Base-by-base conservation (phyloP, 2,113 vertebrate genomes). In the Larimichthys crocea region DNA sequence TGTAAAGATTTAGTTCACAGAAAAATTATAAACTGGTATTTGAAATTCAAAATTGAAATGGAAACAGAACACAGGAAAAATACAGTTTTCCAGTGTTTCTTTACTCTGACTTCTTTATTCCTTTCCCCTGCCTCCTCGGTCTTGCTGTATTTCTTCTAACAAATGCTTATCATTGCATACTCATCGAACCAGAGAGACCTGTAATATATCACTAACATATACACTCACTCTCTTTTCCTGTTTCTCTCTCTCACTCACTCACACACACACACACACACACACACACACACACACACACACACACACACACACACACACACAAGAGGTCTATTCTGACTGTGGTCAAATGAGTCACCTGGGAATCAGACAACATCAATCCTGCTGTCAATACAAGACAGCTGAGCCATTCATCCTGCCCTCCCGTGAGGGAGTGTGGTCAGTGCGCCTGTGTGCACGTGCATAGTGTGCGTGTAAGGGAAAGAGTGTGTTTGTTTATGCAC, bases 281-380 rank as follows among this genome's bases (percentile, higher is more conserved):
- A 6, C 55, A 53, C 3, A 8, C 48, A 68, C 20, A 3, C 15
- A 60, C 72, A 71, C 86, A 79, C 77, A 24, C 65, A 79, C 77
- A 24, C 65, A 85, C 46, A 6, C 55, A 53, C 3, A 8, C 48
- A 68, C 20, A 3, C 15, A 60, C 72, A 71, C 86, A 79, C 77
- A 24, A 52, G 20, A 56, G 76, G 65, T 86, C 66, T 64, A 49
- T 85, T 86, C 88, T 85, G 86, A 84, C 85, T 79, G 65, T 92
- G 91, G 88, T 89, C 69, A 88, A 89, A 87, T 64, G 87, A 90
- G 87, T 86, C 90, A 90, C 81, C 77, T 86, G 90, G 79, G 85
- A 86, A 78, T 91, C 79, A 76, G 81, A 88, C 82, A 64, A 62
- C 90, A 92, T 92, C 85, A 86, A 86, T 86, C 84, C 72, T 80